A percentile compares a stretch with the other conserved stretches of the same genome.
phyloP scores from a whole-genome alignment of 2,888 invertebrate species.

The Ophion slaviceki region DNA sequence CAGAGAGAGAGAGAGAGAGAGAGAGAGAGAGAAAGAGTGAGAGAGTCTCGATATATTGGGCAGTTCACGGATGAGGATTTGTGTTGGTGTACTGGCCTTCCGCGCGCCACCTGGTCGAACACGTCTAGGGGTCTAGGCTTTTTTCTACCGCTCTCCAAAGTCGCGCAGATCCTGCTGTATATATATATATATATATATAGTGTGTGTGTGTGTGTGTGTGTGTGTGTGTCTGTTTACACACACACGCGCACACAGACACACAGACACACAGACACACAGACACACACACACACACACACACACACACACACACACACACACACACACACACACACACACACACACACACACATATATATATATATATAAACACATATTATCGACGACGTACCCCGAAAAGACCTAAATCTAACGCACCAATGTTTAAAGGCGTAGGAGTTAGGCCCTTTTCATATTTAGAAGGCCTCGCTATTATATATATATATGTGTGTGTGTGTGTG shows the following conservation, averaged over 20 bases:
- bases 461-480: background rate
- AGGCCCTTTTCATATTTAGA: background rate
- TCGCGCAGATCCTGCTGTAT: slow-evolving; percentile 44
- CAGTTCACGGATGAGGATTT: slow-evolving; percentile 40
- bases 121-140: slow-evolving; percentile 70
- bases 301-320: no score
- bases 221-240: no score
- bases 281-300: no score
- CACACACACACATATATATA: no score
- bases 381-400: background rate
- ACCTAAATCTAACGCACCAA: background rate
- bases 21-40: slow-evolving; percentile 34
- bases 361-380: background rate
- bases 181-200: background rate
- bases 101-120: slow-evolving; percentile 75
- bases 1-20: background rate
- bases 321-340: no score
- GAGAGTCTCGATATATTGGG: slow-evolving; percentile 36
- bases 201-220: background rate
- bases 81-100: slow-evolving; percentile 66
- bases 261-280: no score
- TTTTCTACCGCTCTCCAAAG: slow-evolving; percentile 68
- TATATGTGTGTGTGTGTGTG: no score
- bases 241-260: no score
- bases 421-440: background rate